Base-by-base conservation (phyloP, 2,113 vertebrate genomes). In the Gallinago media region DNA sequence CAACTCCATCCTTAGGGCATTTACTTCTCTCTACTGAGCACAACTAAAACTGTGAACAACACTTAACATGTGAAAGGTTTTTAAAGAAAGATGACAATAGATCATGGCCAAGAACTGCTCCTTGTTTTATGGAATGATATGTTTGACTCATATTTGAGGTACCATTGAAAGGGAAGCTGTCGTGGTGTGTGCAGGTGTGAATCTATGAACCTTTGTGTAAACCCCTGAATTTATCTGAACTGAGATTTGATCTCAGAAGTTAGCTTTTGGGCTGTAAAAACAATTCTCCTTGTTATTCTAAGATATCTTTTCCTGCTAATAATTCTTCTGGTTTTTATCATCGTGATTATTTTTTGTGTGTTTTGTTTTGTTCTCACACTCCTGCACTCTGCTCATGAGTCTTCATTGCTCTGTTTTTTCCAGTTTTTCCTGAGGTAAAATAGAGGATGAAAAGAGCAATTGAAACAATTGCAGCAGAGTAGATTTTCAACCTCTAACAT, bases 241-340 rank as follows among this genome's bases (percentile, higher is more conserved):
- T 62, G 71, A 88, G 91, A 75, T 93, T 93, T 80, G 63, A 74
- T 88, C 67, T 89, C 49, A 29, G 80, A 86, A 87, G 61, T 68
- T 76, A 66, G 44, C 46, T 20, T 70, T 88, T 94, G 71, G 42
- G 29, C 71, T 83, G 59, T 1, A 4, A 94, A 85, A 95, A 76
- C 50, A 88, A 56, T 79, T 92, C 36, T 38, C 11, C 47, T 50
- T 21, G 27, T 90, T 92, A 81, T 42, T 82, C 40, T 49, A 76
- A 85, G 81, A 36, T 12, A 85, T 67, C 32, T 86, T 96, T 92
- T 83, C 67, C 63, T 92, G 66, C 21, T 8, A 85, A 27, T 56
- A 52, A 82, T 16, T n/a, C 49, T 61, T 61, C 59, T 81, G 68
- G 4, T 0, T 80, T 87, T 79, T 85, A 79, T 54, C 17, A 32